phyloP scores from a whole-genome alignment of 2,888 invertebrate species.

The Ormyrus pomaceus region DNA sequence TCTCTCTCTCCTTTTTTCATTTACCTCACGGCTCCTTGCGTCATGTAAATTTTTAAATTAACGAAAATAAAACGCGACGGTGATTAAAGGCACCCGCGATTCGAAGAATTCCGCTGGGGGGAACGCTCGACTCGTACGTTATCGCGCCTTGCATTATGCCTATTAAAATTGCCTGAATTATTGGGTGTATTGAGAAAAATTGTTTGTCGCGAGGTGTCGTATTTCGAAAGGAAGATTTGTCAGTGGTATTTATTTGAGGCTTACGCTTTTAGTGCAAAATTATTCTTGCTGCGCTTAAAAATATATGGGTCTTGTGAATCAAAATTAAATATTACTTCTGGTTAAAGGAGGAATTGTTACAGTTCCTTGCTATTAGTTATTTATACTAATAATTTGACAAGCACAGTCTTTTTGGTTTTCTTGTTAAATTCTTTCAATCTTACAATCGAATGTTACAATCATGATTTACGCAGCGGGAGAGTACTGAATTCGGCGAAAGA shows the following conservation, averaged over 20 bases:
- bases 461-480: no score
- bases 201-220: slow-evolving; percentile 23
- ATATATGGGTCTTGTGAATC: no score
- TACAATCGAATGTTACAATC: neutral
- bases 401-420: neutral
- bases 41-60: slow-evolving; percentile 40
- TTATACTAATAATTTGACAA: neutral
- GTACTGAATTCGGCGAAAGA: neutral
- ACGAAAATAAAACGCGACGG: slow-evolving; percentile 28
- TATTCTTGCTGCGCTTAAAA: neutral
- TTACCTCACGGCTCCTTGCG: slow-evolving; percentile 36
- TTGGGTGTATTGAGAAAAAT: neutral
- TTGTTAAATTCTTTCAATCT: neutral
- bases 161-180: slow-evolving; percentile 15
- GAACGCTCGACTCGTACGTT: neutral
- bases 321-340: no score
- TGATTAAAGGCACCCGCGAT: slow-evolving; percentile 22
- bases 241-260: neutral
- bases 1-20: slow-evolving; percentile 16
- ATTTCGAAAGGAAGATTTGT: neutral
- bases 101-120: slow-evolving; percentile 31
- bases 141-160: neutral
- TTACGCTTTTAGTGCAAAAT: neutral
- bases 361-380: neutral
- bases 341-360: no score